Evolutionary conservation across 2,888 invertebrate species (phyloP).

Genomic region (Dorcus parallelipipedus): DNA sequence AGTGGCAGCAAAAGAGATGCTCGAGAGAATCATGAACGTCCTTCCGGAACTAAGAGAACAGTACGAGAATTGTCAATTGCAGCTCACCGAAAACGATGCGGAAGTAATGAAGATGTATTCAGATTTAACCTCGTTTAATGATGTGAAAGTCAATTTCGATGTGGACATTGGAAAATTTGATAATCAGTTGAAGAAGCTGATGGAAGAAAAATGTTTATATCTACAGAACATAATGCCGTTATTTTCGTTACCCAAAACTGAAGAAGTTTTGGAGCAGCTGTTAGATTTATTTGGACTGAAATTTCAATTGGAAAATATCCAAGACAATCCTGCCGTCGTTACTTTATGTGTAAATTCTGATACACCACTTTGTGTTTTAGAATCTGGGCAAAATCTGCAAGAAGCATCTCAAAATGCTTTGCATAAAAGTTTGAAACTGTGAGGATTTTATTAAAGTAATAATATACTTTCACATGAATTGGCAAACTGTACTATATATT

Average conservation of each 20-base stretch:
- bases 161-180: constrained; percentile 33
- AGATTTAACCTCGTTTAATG: constrained; percentile 15
- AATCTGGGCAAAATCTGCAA: constrained; percentile 19
- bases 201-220: constrained; percentile 28
- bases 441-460: not conserved
- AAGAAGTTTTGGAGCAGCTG: constrained; percentile 29
- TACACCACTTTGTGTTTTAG: constrained; percentile 32
- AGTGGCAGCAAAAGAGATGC: constrained; percentile 54
- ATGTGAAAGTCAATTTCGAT: constrained; percentile 13
- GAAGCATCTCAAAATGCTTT: constrained; percentile 20
- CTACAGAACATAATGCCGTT: constrained; percentile 13
- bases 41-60: constrained; percentile 9
- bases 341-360: constrained; percentile 32
- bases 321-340: constrained; percentile 27
- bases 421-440: not conserved
- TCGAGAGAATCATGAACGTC: constrained; percentile 26
- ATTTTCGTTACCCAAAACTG: constrained; percentile 24
- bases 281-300: constrained; percentile 29
- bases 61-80: constrained; percentile 6
- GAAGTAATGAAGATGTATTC: constrained; percentile 28
- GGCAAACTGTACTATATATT: no score
- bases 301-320: constrained; percentile 25
- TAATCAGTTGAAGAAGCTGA: constrained; percentile 30
- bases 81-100: constrained; percentile 18
- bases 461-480: no score